Base-by-base conservation (phyloP, 2,113 vertebrate genomes). In the Pelecanus crispus region DNA sequence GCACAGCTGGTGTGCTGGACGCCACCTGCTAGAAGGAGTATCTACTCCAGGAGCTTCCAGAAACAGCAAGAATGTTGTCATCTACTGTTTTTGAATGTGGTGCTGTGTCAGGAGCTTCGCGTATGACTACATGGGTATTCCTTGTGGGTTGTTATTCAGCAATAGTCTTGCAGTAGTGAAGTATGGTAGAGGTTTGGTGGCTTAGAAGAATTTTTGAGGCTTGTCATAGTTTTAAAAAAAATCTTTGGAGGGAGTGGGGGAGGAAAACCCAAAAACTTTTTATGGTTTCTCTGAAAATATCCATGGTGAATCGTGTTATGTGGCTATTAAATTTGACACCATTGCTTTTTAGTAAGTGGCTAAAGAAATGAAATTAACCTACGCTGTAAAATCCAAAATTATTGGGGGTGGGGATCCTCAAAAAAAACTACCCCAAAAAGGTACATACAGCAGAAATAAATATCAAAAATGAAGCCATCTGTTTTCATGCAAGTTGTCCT, bases 81-180 rank as follows among this genome's bases (percentile, higher is more conserved):
- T 13, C 28, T n/a, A 12, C 58, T 1, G 0, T 7, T 59, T 81
- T 59, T 56, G 22, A 52, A 22, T 3, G 13, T 25, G 13, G 2
- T 52, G 16, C 34, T 65, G 5, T 22, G 32, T 47, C 56, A 74
- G 59, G 16, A 49, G 5, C 5, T 36, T 26, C 1, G 0, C 10
- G 13, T 17, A 2, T 58, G 31, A 53, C 38, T 44, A 1, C 3
- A 8, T 0, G 3, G 20, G 9, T 29, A 29, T 29, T 58, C 25
- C 34, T 50, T 15, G 21, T 11, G 18, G 4, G 2, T 42, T 42
- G 2, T 36, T 71, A 38, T 19, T 77, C 8, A 9, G 61, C 16
- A 22, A 1, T 7, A 28, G 10, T 25, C 34, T 52, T 67, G 36
- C 8, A 36, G 3, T 5, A 29, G 4, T 17, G 20, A 79, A 34